These are phyloP conservation scores for Sebastes diaconus DNA, from an alignment of 2,797 vertebrate species.

Conservation along the genomic window DNA sequence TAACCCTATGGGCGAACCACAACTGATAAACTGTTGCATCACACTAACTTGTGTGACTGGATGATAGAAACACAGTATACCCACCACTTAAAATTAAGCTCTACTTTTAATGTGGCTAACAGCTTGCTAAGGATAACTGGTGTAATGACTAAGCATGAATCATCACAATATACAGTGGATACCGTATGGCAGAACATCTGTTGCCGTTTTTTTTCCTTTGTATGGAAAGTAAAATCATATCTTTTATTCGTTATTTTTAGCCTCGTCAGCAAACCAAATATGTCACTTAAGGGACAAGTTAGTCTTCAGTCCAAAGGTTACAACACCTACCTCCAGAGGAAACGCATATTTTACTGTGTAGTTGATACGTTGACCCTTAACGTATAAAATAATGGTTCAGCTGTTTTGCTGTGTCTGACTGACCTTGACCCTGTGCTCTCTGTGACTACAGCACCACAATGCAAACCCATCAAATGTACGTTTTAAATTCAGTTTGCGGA, in stretches of 20 bases:
- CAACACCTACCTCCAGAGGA: background rate
- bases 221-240: background rate
- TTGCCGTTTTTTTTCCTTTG: background rate
- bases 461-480: background rate
- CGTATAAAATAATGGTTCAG: background rate
- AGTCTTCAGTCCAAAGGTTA: background rate
- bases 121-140: background rate
- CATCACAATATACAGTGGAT: background rate
- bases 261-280: background rate
- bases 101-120: background rate
- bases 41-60: no score
- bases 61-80: background rate
- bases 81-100: background rate
- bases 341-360: background rate
- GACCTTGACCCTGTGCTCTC: background rate
- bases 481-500: conserved; percentile 14
- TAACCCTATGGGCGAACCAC: background rate
- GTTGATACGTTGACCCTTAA: background rate
- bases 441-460: background rate
- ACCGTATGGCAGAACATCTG: background rate
- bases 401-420: background rate
- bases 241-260: background rate
- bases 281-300: background rate
- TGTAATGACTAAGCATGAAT: background rate
- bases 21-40: background rate